These are phyloP conservation scores for Plusia festucae DNA, from an alignment of 2,888 invertebrate species.

Conservation along the genomic window DNA sequence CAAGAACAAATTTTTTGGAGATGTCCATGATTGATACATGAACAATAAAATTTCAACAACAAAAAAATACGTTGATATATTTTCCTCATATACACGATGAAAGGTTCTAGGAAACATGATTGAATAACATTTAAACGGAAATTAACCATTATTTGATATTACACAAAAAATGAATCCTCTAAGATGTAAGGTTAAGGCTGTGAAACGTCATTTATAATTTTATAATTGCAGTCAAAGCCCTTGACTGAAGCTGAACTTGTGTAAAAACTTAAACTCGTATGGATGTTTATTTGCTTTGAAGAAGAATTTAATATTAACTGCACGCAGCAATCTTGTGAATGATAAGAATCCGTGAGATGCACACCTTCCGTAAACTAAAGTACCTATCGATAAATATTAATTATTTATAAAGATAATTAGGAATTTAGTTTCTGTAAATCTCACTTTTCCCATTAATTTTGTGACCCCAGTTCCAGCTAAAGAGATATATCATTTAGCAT, in stretches of 20 bases:
- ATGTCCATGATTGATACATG: too few relatives aligned
- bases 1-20: neutral
- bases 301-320: slow-evolving; percentile 8
- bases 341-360: neutral
- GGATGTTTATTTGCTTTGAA: slow-evolving; percentile 11
- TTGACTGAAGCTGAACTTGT: slow-evolving; percentile 61
- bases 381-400: neutral
- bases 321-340: neutral
- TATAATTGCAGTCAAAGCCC: slow-evolving; percentile 61
- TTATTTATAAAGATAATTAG: neutral
- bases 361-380: neutral
- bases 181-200: slow-evolving; percentile 48
- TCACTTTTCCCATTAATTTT: too few relatives aligned
- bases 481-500: too few relatives aligned
- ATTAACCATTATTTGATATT: slow-evolving; percentile 5
- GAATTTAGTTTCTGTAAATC: neutral
- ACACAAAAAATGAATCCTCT: slow-evolving; percentile 19
- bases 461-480: too few relatives aligned
- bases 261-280: slow-evolving; percentile 50
- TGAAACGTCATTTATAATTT: slow-evolving; percentile 54
- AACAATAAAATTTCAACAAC: too few relatives aligned
- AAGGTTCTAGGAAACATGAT: neutral
- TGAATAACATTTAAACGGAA: neutral
- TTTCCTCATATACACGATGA: neutral
- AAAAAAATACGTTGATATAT: neutral